A percentile compares a stretch with the other conserved stretches of the same genome.
Conservation (phyloP, 2,888 invertebrate genomes). For the Drosophila heteroneura region DNA sequence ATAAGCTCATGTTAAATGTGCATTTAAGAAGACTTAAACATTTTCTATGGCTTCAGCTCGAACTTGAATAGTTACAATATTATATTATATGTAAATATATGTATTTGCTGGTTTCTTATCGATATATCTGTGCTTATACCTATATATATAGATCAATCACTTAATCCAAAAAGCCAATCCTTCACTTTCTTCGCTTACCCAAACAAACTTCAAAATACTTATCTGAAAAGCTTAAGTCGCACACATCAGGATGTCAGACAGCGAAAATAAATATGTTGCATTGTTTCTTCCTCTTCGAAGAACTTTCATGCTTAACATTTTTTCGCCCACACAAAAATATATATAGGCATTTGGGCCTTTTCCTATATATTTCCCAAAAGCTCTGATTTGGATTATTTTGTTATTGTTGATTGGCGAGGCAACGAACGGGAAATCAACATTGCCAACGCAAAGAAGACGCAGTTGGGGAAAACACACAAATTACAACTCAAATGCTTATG, state of each 20-base stretch:
- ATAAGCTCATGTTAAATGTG: background rate
- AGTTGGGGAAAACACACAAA: constrained; percentile 13
- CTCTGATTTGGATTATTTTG: constrained; percentile 43
- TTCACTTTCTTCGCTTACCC: background rate
- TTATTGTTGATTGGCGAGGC: constrained; percentile 52
- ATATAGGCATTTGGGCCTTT: background rate
- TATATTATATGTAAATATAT: background rate
- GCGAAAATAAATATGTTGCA: constrained; percentile 4
- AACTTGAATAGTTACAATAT: no score
- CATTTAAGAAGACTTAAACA: background rate
- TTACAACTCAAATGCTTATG: constrained; percentile 31
- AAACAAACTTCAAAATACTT: background rate
- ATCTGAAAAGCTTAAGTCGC: background rate
- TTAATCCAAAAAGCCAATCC: background rate
- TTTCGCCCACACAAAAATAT: background rate
- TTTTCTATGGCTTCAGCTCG: constrained; percentile 1
- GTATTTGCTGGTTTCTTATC: background rate
- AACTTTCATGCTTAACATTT: constrained; percentile 8
- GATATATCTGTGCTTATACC: background rate
- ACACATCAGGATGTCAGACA: background rate
- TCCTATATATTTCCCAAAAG: background rate
- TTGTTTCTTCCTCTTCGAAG: background rate
- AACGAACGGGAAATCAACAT: constrained; percentile 23
- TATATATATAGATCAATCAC: background rate
- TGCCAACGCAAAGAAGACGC: background rate